phyloP scores from a whole-genome alignment of 2,888 invertebrate genomes.

The Hirtodrosophila trivittata region DNA sequence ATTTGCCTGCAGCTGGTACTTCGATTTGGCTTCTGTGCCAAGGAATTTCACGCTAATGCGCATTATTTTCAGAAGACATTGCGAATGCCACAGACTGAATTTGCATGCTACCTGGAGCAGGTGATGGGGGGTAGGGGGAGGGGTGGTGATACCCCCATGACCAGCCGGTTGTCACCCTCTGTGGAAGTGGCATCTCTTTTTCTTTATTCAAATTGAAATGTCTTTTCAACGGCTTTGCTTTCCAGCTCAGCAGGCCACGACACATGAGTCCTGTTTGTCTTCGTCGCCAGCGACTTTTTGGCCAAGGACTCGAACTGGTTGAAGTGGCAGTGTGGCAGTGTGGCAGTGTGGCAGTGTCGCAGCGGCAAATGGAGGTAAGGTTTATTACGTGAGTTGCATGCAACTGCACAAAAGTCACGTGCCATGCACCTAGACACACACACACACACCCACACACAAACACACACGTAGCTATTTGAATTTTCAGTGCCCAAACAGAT shows the following conservation, averaged over 20 bases:
- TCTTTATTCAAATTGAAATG: constrained; percentile 72
- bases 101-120: constrained; percentile 60
- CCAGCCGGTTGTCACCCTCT: no score
- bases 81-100: constrained; percentile 32
- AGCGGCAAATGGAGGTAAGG: constrained; percentile 41
- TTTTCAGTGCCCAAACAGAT: constrained; percentile 28
- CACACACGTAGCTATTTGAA: constrained; percentile 4
- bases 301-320: constrained; percentile 58
- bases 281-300: constrained; percentile 63
- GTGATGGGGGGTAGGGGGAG: constrained; percentile 14
- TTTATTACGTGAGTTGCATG: constrained; percentile 73
- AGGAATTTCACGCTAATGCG: constrained; percentile 72
- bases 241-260: constrained; percentile 75
- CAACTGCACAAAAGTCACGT: constrained; percentile 77
- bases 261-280: constrained; percentile 79
- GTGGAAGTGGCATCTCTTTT: neutral
- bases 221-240: constrained; percentile 77
- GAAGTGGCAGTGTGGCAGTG: constrained; percentile 4
- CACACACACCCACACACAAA: constrained; percentile 22
- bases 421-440: constrained; percentile 47
- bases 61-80: constrained; percentile 64
- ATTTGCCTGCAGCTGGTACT: constrained; percentile 28
- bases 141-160: no score
- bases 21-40: constrained; percentile 45
- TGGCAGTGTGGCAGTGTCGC: constrained; percentile 6